Evolutionary conservation across 92 coral and sea anemone genomes (phyloP).

Genomic region (Metridium senile): DNA sequence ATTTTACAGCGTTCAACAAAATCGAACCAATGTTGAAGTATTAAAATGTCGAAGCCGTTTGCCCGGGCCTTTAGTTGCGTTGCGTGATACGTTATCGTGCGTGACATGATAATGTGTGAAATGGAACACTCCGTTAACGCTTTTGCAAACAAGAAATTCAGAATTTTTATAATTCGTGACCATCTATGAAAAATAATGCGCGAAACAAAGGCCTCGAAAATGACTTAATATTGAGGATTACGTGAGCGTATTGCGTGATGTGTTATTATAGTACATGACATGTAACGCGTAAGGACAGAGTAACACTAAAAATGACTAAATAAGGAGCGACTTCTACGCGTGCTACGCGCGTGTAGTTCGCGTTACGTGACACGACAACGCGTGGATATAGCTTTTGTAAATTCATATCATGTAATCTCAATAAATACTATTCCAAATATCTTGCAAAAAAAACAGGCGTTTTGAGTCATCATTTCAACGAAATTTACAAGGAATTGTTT

Average conservation of each 20-base stretch:
- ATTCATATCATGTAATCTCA: too few species aligned
- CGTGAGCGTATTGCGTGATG: neutral
- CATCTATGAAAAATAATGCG: too few species aligned
- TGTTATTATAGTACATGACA: too few species aligned
- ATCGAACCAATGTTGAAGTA: too few species aligned
- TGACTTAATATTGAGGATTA: too few species aligned
- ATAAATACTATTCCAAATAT: neutral
- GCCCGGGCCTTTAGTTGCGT: neutral
- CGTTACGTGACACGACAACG: neutral
- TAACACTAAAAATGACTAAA: neutral
- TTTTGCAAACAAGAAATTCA: neutral
- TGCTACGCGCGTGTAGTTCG: neutral
- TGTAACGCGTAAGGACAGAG: neutral
- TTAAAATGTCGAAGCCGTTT: too few species aligned
- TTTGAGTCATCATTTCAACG: neutral
- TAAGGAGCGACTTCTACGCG: too few species aligned
- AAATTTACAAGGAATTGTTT: neutral
- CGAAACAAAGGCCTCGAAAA: too few species aligned
- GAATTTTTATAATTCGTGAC: too few species aligned
- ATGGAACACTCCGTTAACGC: neutral
- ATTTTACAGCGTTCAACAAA: too few species aligned
- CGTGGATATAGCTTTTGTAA: neutral
- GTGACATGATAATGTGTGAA: neutral
- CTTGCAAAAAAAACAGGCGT: neutral
- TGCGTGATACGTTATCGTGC: neutral